phyloP scores from a whole-genome alignment of 2,797 vertebrate genomes.

The Peromyscus attwateri region DNA sequence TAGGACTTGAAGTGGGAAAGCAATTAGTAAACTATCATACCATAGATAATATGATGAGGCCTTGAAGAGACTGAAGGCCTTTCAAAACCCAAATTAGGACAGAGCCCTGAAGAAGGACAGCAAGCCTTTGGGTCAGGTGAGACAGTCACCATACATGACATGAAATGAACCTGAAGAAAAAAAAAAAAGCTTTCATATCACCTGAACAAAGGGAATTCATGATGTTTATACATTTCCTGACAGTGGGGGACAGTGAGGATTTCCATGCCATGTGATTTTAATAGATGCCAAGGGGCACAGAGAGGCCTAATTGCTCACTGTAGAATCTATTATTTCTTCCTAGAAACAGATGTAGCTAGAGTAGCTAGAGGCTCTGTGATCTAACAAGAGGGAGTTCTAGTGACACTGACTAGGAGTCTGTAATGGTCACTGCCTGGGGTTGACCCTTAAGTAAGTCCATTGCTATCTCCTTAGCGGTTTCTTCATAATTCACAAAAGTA shows the following conservation, averaged over 20 bases:
- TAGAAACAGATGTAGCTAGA: background rate
- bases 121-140: background rate
- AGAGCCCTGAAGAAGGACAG: background rate
- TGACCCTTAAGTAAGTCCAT: background rate
- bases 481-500: background rate
- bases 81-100: background rate
- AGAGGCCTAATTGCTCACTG: too few species aligned
- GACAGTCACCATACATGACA: background rate
- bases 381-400: background rate
- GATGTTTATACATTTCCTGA: background rate
- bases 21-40: background rate
- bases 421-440: too few species aligned
- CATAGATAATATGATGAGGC: background rate
- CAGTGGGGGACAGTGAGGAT: background rate
- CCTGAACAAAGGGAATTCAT: background rate
- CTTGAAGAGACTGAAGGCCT: background rate
- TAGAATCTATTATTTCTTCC: background rate
- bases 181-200: background rate
- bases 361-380: background rate
- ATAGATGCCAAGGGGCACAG: background rate
- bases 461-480: background rate
- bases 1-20: background rate
- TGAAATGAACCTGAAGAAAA: background rate
- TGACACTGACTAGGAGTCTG: accelerated
- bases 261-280: background rate